A percentile compares a stretch with the other conserved stretches of the same genome.
Evolutionary conservation across 2,888 invertebrate genomes (phyloP).

Genomic region (Loripinus fragilis): DNA sequence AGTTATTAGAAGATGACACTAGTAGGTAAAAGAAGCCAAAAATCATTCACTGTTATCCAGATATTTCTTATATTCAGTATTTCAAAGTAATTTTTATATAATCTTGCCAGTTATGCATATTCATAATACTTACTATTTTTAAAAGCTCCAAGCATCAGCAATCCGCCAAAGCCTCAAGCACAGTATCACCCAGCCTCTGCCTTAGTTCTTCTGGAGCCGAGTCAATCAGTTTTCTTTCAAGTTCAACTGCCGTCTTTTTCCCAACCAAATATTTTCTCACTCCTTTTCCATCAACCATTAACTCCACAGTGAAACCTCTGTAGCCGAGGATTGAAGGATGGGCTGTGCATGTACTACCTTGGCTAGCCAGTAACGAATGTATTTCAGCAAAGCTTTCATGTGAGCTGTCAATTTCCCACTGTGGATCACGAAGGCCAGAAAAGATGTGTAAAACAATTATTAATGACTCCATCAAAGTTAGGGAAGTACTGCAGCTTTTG

Average conservation of each 20-base stretch:
- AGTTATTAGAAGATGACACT: no score
- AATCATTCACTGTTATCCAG: no score
- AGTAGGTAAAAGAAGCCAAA: no score
- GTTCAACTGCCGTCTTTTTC: neutral
- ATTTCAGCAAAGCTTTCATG: neutral
- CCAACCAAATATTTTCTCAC: neutral
- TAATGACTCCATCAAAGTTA: slow-evolving; percentile 1
- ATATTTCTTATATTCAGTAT: no score
- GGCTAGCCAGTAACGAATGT: neutral
- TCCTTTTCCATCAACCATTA: neutral
- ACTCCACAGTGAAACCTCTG: neutral
- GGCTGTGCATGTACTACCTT: neutral
- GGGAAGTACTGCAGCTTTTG: no score
- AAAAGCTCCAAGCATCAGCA: no score
- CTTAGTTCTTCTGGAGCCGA: neutral
- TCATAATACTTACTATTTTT: no score
- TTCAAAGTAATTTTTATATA: no score
- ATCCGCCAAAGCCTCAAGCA: neutral
- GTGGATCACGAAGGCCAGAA: neutral
- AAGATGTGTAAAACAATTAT: neutral
- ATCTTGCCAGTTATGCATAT: no score
- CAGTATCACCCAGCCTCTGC: neutral
- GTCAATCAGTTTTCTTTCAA: neutral
- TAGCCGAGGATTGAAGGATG: neutral
- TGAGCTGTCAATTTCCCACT: neutral